A percentile compares a stretch with the other conserved stretches of the same genome.
Evolutionary conservation across 2,113 vertebrate species (phyloP).

Genomic region (Eulemur macaco): DNA sequence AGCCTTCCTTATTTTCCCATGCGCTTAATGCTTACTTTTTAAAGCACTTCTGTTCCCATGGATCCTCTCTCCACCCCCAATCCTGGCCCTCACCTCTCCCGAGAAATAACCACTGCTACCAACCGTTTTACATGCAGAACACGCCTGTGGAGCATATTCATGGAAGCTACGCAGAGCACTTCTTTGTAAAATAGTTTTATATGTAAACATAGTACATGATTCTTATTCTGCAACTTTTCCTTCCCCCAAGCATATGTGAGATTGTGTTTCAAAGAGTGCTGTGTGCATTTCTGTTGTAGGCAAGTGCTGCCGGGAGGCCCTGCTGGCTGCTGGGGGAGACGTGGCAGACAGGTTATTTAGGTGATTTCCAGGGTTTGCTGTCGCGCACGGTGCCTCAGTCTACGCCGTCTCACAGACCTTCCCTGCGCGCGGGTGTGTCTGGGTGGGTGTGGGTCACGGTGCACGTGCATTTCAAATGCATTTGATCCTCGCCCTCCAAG

Average conservation of each 20-base stretch:
- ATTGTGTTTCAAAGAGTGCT: not conserved
- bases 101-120: not conserved
- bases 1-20: not conserved
- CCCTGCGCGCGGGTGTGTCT: not conserved
- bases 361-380: not conserved
- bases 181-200: not conserved
- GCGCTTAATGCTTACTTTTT: not conserved
- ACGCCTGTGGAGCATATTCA: not conserved
- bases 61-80: not conserved
- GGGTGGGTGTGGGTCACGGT: not conserved
- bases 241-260: not conserved
- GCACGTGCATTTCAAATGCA: not conserved
- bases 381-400: not conserved
- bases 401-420: not conserved
- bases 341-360: not conserved
- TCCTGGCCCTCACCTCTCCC: not conserved
- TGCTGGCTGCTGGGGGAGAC: not conserved
- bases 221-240: not conserved
- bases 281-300: not conserved
- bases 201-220: not conserved
- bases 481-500: not conserved
- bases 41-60: not conserved
- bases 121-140: not conserved
- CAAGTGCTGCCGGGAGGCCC: rapidly evolving
- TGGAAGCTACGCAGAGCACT: not conserved